Evolutionary conservation across 2,113 vertebrate species (phyloP), one percentile per base, ranked within the genome.

Genomic region (Tricholaema leucomelas): DNA sequence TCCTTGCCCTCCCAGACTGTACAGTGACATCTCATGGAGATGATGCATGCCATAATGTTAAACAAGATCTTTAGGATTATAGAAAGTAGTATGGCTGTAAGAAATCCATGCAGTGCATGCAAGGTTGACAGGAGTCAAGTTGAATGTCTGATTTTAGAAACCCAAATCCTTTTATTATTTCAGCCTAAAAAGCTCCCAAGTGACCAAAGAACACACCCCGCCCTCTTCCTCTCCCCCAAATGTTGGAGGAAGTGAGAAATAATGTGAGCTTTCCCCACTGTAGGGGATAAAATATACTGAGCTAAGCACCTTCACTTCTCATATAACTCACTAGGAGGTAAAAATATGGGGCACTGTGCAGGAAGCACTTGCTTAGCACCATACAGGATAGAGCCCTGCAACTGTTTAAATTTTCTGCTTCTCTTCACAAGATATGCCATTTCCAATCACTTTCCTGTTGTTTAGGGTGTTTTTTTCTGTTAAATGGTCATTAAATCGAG

Each of bases 91-190:
- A 4, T 21, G 19, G 25, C 40, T 71, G 28, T 18, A 28, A 91
- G 70, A 84, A 88, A 75, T 42, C 27, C 27, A 19, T 0, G 0
- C 8, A 46, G 36, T 30, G 48, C 3, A 3, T 28, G 31, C 23
- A 28, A 71, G 10, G 2, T 61, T 81, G 63, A 44, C 28, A 65
- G 54, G 35, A 70, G 36, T 50, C 48, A 50, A 44, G 38, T 25
- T 31, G 3, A 81, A 28, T 19, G 46, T n/a, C 58, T 88, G 40
- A 52, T 86, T 6, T 48, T 83, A 7, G 25, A 70, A 81, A 42
- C 42, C 19, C 12, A 78, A 81, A 70, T 67, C 6, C 10, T 80
- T 80, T 70, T 28, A 33, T 76, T 82, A 59, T 77, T 90, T 85
- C 36, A 74, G 3, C 7, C 85, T 50, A 6, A 61, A 63, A 90